Base-by-base conservation (phyloP, 2,888 invertebrate species). In the Alitta virens region DNA sequence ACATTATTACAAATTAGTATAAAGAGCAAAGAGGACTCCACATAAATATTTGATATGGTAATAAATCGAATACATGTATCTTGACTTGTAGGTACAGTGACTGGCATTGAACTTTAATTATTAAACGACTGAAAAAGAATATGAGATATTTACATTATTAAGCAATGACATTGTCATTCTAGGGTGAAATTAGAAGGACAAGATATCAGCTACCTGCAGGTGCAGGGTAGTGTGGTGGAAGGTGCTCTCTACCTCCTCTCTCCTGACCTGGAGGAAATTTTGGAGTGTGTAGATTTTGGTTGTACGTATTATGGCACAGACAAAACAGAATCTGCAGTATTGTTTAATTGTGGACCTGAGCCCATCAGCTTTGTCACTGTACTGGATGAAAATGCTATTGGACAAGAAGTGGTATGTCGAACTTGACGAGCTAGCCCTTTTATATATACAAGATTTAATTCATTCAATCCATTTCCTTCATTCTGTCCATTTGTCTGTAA, bases 281-380 rank as follows among this genome's bases (percentile, higher is more conserved):
- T 80, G 21, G 68, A 72, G 21, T 79, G 79, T 70, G 67, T 82
- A 21, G 64, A 71, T 61, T 82, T 82, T 73, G 81, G 81, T 2
- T 68, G 74, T 38, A 75, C 79, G 0, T 82, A 81, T 68, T 82
- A 82, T 63, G 81, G 81, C 27, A 78, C 80, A 2, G 81, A 82
- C 68, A 69, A 68, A 43, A 78, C 78, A 24, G 75, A 78, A 60
- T 72, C 74, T 60, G 80, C 78, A 16, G 58, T 80, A 5, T 66
- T 82, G 27, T 78, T 68, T 63, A 82, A 82, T 70, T 78, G 79
- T 64, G 74, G 80, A 1, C 81, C 81, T 26, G 80, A 80, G 64
- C 72, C 76, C 16, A 71, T 78, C 61, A 77, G 75, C 64, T 82
- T 80, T 74, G 80, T 81, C 12, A 75, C 78, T 54, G 74, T 82